phyloP scores from a whole-genome alignment of 1,140 invertebrate genomes.

The Orius insidiosus region DNA sequence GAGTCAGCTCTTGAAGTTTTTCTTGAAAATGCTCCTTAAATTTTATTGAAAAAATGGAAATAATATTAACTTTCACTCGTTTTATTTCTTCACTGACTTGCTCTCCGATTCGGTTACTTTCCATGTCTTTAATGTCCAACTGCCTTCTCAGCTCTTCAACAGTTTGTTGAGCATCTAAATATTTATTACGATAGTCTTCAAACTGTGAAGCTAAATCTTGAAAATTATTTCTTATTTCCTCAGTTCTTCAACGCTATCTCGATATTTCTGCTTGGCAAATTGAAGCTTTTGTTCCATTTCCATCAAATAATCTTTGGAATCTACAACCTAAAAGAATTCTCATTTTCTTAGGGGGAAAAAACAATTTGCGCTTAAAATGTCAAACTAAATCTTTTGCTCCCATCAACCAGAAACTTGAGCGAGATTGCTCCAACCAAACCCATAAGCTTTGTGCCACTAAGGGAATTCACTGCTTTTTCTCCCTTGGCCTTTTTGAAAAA shows the following conservation, averaged over 20 bases:
- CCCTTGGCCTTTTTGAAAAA: no score
- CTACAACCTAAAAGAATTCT: no score
- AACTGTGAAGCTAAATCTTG: neutral
- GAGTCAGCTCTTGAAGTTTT: constrained; percentile 50
- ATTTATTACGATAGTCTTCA: neutral
- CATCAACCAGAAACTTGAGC: no score
- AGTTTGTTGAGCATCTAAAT: neutral
- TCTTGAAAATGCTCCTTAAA: constrained; percentile 39
- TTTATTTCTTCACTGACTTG: neutral
- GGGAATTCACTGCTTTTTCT: no score
- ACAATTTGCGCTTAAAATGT: no score
- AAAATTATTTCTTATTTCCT: neutral
- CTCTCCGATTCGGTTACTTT: constrained; percentile 2
- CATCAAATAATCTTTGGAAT: neutral
- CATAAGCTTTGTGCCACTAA: no score
- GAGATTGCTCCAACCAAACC: no score
- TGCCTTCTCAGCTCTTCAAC: constrained; percentile 1
- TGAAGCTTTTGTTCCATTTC: constrained; percentile 7
- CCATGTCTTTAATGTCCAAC: neutral
- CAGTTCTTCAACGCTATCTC: constrained; percentile 1
- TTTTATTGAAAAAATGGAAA: constrained; percentile 1
- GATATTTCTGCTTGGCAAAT: constrained; percentile 2
- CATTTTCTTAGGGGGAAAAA: no score
- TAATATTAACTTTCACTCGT: no score
- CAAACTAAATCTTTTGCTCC: no score